These are phyloP conservation scores for Takifugu bimaculatus DNA, from an alignment of 2,113 vertebrate species.

Conservation along the genomic window DNA sequence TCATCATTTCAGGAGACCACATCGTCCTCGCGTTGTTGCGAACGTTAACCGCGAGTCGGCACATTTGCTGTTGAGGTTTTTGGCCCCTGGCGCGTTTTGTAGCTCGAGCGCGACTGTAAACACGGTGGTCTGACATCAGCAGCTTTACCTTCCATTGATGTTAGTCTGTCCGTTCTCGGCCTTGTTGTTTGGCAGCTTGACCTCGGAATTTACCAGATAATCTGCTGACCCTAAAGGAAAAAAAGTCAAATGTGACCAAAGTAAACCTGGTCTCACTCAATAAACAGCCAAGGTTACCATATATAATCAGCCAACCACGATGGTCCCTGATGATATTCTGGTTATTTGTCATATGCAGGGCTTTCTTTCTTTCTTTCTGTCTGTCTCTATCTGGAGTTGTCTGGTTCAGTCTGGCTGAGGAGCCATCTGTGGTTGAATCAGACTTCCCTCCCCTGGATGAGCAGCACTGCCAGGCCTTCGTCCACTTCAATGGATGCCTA, in stretches of 20 bases:
- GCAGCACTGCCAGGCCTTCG: slow-evolving; percentile 16
- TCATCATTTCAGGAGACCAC: slow-evolving; percentile 29
- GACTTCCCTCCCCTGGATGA: slow-evolving; percentile 1
- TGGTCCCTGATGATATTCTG: no score
- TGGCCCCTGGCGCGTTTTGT: slow-evolving; percentile 9
- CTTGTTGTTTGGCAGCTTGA: slow-evolving; percentile 52
- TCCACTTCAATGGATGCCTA: slow-evolving; percentile 49
- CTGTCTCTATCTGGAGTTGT: background rate
- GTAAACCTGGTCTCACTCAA: no score
- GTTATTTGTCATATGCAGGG: no score
- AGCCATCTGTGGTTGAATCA: slow-evolving; percentile 28
- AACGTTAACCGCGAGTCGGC: slow-evolving; percentile 17
- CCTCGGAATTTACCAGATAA: slow-evolving; percentile 46
- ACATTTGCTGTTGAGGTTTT: slow-evolving; percentile 41
- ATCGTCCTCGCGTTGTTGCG: slow-evolving; percentile 7
- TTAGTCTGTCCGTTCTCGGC: slow-evolving; percentile 53
- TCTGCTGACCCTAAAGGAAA: slow-evolving; percentile 41
- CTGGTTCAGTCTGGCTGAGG: slow-evolving; percentile 7
- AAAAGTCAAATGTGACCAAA: slow-evolving; percentile 2
- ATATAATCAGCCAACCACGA: no score
- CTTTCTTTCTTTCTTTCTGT: slow-evolving; percentile 1
- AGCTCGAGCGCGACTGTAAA: slow-evolving; percentile 6
- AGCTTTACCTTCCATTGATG: slow-evolving; percentile 60
- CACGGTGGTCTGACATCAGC: slow-evolving; percentile 19
- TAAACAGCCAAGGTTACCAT: no score